Evolutionary conservation across 2,113 vertebrate genomes (phyloP).

Genomic region (Bucco capensis): DNA sequence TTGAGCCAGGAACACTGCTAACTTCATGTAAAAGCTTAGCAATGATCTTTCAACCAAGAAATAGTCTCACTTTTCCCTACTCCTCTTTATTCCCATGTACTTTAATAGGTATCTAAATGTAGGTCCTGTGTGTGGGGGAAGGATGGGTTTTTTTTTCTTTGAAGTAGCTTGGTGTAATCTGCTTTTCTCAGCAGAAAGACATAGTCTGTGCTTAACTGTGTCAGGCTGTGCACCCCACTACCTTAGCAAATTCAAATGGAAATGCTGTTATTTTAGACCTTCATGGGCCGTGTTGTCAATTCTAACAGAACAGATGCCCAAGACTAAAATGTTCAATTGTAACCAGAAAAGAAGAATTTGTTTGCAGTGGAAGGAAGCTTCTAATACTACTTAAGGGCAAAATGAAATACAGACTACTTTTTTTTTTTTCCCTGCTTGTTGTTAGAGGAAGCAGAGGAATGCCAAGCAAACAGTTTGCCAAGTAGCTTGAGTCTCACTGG

Average conservation of each 20-base stretch:
- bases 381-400: neutral
- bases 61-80: neutral
- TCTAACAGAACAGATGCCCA: accelerated
- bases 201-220: neutral
- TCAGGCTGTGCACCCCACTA: neutral
- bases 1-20: neutral
- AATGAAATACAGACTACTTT: neutral
- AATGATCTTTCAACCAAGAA: neutral
- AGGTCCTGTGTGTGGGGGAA: neutral
- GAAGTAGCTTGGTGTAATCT: neutral
- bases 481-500: neutral
- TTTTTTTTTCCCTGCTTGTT: neutral
- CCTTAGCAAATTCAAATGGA: neutral
- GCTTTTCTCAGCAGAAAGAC: neutral
- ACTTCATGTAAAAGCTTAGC: neutral
- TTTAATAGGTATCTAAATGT: neutral
- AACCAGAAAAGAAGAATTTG: neutral
- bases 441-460: neutral
- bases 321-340: neutral
- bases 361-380: neutral
- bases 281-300: neutral
- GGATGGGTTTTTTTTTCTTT: neutral
- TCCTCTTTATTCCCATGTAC: neutral
- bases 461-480: neutral
- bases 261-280: neutral